A percentile compares a stretch with the other conserved stretches of the same genome.
Conservation (phyloP, 2,797 vertebrate genomes). For the Crenichthys baileyi region DNA sequence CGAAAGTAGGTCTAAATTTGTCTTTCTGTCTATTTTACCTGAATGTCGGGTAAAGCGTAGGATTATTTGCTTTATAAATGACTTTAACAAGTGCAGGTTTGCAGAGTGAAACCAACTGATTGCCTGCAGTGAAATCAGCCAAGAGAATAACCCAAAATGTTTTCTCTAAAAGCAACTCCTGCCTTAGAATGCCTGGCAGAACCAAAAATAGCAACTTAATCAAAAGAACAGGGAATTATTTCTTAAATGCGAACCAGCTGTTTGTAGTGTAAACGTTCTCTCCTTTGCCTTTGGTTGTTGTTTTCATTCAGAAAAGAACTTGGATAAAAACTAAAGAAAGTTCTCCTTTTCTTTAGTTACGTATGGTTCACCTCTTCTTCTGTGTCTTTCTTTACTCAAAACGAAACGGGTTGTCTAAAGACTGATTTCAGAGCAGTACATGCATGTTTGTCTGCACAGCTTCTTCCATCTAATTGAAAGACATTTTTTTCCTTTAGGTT, state of each 20-base stretch:
- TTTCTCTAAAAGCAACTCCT: constrained; percentile 54
- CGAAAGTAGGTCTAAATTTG: not conserved
- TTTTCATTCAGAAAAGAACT: constrained; percentile 1
- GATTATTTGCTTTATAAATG: constrained; percentile 41
- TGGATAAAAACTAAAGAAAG: not conserved
- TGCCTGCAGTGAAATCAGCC: constrained; percentile 21
- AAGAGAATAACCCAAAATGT: constrained; percentile 30
- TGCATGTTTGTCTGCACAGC: not conserved
- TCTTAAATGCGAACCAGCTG: constrained; percentile 73
- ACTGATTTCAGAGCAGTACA: not conserved
- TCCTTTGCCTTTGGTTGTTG: constrained; percentile 2
- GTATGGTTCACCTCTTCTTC: not conserved
- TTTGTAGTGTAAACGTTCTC: constrained; percentile 12
- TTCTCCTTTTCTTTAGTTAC: not conserved
- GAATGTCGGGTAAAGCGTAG: constrained; percentile 16
- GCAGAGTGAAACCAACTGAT: not conserved
- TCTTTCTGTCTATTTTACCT: not conserved
- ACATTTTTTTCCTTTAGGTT: not conserved
- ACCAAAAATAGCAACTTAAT: constrained; percentile 65
- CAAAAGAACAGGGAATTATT: constrained; percentile 57
- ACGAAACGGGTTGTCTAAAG: not conserved
- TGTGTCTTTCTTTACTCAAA: not conserved
- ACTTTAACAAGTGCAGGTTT: constrained; percentile 42
- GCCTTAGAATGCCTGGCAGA: constrained; percentile 34
- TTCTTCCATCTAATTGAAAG: not conserved